Conservation (phyloP, 2,797 vertebrate genomes). For the Melanotaenia trifasciata region DNA sequence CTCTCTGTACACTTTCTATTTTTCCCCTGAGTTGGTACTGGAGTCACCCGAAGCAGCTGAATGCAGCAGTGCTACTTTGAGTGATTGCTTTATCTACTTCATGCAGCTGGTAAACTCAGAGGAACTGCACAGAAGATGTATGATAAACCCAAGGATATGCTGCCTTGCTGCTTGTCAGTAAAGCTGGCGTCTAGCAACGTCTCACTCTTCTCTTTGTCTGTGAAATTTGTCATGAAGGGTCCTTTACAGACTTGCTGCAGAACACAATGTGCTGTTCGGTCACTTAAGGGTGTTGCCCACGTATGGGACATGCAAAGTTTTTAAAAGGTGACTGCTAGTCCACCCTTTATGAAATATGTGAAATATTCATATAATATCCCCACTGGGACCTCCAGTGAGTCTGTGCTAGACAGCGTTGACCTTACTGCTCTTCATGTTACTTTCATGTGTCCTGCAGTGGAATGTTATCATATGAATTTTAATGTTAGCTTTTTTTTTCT, state of each 20-base stretch:
- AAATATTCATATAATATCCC: constrained; percentile 51
- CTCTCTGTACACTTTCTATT: not conserved
- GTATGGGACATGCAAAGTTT: constrained; percentile 18
- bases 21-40: not conserved
- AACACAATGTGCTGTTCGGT: constrained; percentile 28
- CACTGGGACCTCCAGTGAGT: constrained; percentile 22
- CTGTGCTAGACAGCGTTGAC: not conserved
- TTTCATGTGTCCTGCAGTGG: not conserved
- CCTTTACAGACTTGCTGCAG: constrained; percentile 8
- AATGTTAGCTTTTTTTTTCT: not conserved
- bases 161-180: not conserved
- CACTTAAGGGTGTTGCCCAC: constrained; percentile 52
- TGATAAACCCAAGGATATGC: not conserved
- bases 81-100: constrained; percentile 18
- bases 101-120: constrained; percentile 10
- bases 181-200: not conserved
- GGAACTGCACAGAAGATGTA: not conserved
- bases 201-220: not conserved
- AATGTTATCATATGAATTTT: not conserved
- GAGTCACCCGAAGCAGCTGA: constrained; percentile 19
- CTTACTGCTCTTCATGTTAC: not conserved
- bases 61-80: constrained; percentile 9
- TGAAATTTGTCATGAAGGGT: constrained; percentile 5
- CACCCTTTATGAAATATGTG: constrained; percentile 48
- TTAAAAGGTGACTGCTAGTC: constrained; percentile 38